A percentile compares a stretch with the other conserved stretches of the same genome.
Evolutionary conservation across 1,140 invertebrate genomes (phyloP).

Genomic region (Drosophila ambigua): DNA sequence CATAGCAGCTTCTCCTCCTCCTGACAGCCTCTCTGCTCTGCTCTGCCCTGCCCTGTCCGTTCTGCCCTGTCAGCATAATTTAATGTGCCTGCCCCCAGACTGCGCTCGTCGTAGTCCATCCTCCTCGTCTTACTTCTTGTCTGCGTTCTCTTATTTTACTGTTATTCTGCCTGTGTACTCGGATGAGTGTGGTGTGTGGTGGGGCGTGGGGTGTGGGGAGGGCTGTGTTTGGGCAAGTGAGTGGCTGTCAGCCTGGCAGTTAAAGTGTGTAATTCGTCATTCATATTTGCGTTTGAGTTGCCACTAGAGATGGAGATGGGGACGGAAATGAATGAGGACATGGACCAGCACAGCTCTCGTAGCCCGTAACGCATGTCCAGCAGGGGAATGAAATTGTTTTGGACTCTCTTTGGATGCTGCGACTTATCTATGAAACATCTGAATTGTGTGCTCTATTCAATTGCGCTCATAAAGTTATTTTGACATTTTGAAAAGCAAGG

Average conservation of each 20-base stretch:
- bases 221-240: not conserved
- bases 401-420: too few species aligned
- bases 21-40: not conserved
- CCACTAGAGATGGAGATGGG: not conserved
- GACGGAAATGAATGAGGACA: too few species aligned
- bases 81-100: constrained; percentile 39
- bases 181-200: constrained; percentile 26
- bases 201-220: not conserved
- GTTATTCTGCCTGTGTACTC: constrained; percentile 5
- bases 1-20: not conserved
- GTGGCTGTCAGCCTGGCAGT: constrained; percentile 71
- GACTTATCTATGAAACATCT: too few species aligned
- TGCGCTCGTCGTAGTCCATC: constrained; percentile 23
- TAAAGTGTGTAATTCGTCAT: constrained; percentile 79
- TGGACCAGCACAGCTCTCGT: too few species aligned
- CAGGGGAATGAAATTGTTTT: too few species aligned
- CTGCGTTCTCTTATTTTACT: constrained; percentile 14
- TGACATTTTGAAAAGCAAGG: too few species aligned
- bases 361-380: too few species aligned
- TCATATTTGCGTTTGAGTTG: constrained; percentile 55
- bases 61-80: constrained; percentile 76
- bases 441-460: too few species aligned
- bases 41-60: constrained; percentile 20
- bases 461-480: too few species aligned
- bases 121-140: not conserved